phyloP scores from a whole-genome alignment of 2,888 invertebrate genomes.

The Oxycera nigricornis region DNA sequence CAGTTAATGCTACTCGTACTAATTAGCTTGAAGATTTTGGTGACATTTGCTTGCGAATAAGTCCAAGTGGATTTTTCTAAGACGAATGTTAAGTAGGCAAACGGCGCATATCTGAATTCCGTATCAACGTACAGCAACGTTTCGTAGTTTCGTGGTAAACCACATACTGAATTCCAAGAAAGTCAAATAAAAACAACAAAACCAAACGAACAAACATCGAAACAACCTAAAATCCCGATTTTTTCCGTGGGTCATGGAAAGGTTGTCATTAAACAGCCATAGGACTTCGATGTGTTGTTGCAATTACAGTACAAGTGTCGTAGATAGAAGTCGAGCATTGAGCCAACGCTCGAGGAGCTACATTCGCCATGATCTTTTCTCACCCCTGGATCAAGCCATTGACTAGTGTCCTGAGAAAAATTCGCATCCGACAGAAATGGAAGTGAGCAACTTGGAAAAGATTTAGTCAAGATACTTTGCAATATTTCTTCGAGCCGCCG shows the following conservation, averaged over 20 bases:
- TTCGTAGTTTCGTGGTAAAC: not conserved
- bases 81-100: conserved; percentile 26
- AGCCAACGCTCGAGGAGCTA: conserved; percentile 6
- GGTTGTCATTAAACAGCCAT: not conserved
- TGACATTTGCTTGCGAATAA: conserved; percentile 26
- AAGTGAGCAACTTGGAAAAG: not conserved
- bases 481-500: not conserved
- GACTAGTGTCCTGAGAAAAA: not conserved
- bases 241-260: conserved; percentile 24
- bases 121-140: not conserved
- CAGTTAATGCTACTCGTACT: conserved; percentile 1
- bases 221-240: conserved; percentile 5
- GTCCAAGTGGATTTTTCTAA: conserved; percentile 3
- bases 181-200: not conserved
- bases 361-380: conserved; percentile 23
- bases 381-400: not conserved
- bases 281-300: conserved; percentile 2
- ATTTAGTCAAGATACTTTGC: not conserved
- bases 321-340: conserved; percentile 21
- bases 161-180: not conserved
- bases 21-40: conserved; percentile 28
- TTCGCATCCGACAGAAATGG: not conserved
- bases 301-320: conserved; percentile 35
- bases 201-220: not conserved
- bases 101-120: not conserved